phyloP scores from a whole-genome alignment of 2,888 invertebrate genomes.

The Clusia tigrina region DNA sequence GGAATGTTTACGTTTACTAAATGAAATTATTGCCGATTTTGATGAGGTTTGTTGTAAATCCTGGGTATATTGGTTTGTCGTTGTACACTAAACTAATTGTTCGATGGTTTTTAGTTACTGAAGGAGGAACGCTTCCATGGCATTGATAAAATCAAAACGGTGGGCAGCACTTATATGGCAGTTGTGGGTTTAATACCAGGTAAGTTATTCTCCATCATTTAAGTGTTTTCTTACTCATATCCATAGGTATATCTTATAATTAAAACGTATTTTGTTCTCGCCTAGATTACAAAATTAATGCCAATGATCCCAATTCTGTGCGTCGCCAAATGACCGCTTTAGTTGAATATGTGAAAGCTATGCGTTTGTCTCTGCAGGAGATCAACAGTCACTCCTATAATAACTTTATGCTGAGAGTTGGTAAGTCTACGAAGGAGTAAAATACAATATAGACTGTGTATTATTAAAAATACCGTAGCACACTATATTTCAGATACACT shows the following conservation, averaged over 20 bases:
- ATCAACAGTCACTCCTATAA: slow-evolving; percentile 94
- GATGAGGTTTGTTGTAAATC: slow-evolving; percentile 73
- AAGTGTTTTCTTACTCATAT: not conserved
- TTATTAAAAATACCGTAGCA: no score
- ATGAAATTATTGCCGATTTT: slow-evolving; percentile 93
- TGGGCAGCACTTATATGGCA: slow-evolving; percentile 93
- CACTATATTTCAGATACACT: no score
- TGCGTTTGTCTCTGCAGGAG: slow-evolving; percentile 83
- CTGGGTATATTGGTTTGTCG: not conserved
- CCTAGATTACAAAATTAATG: slow-evolving; percentile 62
- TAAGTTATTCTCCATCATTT: slow-evolving; percentile 60
- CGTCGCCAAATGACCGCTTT: slow-evolving; percentile 77
- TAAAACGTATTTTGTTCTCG: slow-evolving; percentile 2
- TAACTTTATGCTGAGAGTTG: slow-evolving; percentile 88
- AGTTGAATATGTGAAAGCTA: slow-evolving; percentile 90
- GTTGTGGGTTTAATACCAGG: slow-evolving; percentile 90
- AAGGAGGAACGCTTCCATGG: slow-evolving; percentile 85
- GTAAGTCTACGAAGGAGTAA: slow-evolving; percentile 67
- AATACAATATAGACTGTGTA: no score
- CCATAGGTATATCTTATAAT: slow-evolving; percentile 43
- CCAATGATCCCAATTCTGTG: slow-evolving; percentile 70
- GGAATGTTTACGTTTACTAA: slow-evolving; percentile 85
- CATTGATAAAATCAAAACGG: slow-evolving; percentile 93
- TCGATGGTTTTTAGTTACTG: slow-evolving; percentile 72
- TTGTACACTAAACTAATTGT: not conserved